Evolutionary conservation across 2,113 vertebrate species (phyloP), one percentile per base, ranked within the genome.

Genomic region (Lophura nycthemera): DNA sequence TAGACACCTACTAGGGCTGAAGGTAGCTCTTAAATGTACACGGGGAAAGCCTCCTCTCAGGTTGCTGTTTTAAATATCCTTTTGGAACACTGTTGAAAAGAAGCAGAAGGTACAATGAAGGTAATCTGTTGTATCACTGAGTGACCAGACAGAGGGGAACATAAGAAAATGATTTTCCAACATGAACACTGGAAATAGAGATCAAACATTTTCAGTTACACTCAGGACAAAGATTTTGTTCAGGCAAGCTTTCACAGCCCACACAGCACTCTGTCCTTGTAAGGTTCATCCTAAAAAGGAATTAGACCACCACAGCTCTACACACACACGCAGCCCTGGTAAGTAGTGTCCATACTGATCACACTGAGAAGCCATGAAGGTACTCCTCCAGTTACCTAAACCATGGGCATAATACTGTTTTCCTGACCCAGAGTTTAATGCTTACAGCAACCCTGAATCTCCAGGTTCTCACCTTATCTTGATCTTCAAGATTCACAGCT

Each of bases 161-260:
- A 60, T 16, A 69, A 89, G 19, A 57, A 36, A 82, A 75, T 56
- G 4, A 4, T 50, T 88, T 84, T 89, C 47, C 70, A 75, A 36
- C 3, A 6, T 13, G 13, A 72, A 29, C 22, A 3, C 16, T 69
- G 89, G 36, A 59, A 30, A 8, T 2, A 0, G 3, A 75, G 25
- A 36, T 32, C 38, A 22, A 91, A 63, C 4, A 29, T 83, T n/a
- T 43, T 59, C 64, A 19, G 2, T 52, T 32, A 69, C 6, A 11
- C 38, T 72, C 64, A n/a, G 54, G 43, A 52, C 76, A 54, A 74
- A 34, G 1, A n/a, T 75, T 78, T 61, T 11, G 8, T 57, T 87
- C 11, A 20, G 61, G 47, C 32, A 85, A 82, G 11, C 17, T 87
- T 15, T 43, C 32, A 43, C 38, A 47, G 1, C 2, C 13, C 36